phyloP scores from a whole-genome alignment of 2,797 vertebrate genomes.

The Euthynnus affinis region DNA sequence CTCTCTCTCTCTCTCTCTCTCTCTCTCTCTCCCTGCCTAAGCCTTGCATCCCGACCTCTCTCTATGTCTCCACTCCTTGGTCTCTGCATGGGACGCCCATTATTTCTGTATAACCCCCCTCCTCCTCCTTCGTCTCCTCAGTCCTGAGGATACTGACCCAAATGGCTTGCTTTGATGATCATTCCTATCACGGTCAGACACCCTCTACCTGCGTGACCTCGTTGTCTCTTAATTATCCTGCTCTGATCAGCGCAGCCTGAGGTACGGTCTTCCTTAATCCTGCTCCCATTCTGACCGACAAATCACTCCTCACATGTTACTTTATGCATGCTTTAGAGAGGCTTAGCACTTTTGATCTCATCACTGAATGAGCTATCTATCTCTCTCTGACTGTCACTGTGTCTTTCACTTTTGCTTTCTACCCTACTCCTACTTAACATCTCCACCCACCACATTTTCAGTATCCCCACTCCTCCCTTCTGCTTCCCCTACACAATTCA shows the following conservation, averaged over 20 bases:
- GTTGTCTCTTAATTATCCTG: constrained; percentile 76
- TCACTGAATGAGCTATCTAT: constrained; percentile 43
- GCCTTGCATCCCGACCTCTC: constrained; percentile 43
- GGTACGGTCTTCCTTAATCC: constrained; percentile 65
- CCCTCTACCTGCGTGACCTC: constrained; percentile 72
- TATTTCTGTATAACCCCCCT: constrained; percentile 43
- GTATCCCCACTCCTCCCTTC: constrained; percentile 3
- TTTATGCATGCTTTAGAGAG: constrained; percentile 58
- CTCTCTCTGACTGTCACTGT: constrained; percentile 9
- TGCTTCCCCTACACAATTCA: constrained; percentile 15
- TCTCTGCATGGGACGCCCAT: constrained; percentile 51
- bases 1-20: constrained; percentile 53
- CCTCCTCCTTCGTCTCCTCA: constrained; percentile 5
- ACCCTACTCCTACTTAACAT: constrained; percentile 15
- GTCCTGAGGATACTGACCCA: constrained; percentile 65
- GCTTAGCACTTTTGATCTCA: constrained; percentile 71
- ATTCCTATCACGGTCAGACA: constrained; percentile 68
- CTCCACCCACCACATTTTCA: constrained; percentile 37
- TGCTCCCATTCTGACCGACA: constrained; percentile 55
- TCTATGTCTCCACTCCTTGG: constrained; percentile 28
- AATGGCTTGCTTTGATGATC: constrained; percentile 73
- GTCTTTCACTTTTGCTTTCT: constrained; percentile 25
- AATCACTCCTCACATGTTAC: constrained; percentile 68
- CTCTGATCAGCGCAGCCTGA: constrained; percentile 63
- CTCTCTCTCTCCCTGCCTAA: constrained; percentile 21